Percentiles rank a stretch among this genome's conserved stretches.
Evolutionary conservation across 2,113 vertebrate genomes (phyloP).

Genomic region (Bubo blakistoni): DNA sequence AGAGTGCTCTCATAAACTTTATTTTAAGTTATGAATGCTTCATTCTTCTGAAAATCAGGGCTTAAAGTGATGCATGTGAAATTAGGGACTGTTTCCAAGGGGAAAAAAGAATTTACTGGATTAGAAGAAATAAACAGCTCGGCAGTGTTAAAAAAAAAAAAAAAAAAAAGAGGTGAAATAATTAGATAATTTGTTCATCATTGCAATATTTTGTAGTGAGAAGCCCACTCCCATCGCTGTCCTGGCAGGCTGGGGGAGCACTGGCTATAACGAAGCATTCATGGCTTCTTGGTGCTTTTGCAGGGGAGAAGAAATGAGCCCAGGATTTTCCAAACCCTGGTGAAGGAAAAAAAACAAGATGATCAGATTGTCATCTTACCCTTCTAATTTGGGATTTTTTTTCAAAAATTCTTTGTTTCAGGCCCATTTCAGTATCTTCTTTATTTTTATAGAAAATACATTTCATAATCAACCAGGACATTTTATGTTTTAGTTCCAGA

Average conservation of each 20-base stretch:
- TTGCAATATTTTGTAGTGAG: fast-evolving
- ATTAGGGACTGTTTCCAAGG: neutral
- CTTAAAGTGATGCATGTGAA: neutral
- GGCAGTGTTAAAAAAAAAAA: neutral
- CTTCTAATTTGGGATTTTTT: neutral
- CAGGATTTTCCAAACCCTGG: neutral
- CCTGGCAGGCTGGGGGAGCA: neutral
- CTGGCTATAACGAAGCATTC: neutral
- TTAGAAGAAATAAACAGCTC: neutral
- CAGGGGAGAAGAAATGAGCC: neutral
- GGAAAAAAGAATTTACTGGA: neutral
- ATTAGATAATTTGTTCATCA: neutral
- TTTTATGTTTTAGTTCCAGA: neutral
- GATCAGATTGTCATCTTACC: fast-evolving
- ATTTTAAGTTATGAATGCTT: neutral
- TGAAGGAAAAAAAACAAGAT: too few relatives aligned
- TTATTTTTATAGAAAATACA: neutral
- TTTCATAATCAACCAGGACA: neutral
- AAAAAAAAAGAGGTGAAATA: neutral
- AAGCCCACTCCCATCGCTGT: fast-evolving
- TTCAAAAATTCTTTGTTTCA: neutral
- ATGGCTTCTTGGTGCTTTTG: neutral
- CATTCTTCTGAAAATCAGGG: neutral
- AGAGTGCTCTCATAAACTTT: neutral
- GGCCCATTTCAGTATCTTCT: neutral